Evolutionary conservation across 2,113 vertebrate species (phyloP), one percentile per base, ranked within the genome.

Genomic region (Lasiurus borealis): DNA sequence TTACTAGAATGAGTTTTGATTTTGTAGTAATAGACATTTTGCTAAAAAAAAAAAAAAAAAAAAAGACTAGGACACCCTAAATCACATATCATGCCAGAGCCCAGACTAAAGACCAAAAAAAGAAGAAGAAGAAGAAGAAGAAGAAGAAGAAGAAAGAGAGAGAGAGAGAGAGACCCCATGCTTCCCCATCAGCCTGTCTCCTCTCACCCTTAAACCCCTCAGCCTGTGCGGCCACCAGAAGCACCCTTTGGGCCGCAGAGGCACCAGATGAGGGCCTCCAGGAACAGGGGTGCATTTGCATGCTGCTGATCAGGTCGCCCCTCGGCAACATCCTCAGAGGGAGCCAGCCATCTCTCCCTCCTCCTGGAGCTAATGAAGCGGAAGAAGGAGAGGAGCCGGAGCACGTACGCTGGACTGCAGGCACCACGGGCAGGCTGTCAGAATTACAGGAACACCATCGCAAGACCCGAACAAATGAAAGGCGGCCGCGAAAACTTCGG

Each of bases 291-390:
- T 81, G 83, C 92, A 97, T 97, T 93, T 97, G 94, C 96, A 96
- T 96, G 96, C 96, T 96, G 93, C 96, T 96, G 95, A 97, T 94
- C 96, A 81, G 93, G 92, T 95, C 83, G 88, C 94, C 95, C 95
- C 73, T 75, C 57, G 72, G 96, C 96, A 96, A 93, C 84, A 64
- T 95, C 96, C 96, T 97, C 83, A 82, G 96, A 96, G 96, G 88
- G 94, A 97, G 94, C 88, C 46, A 0, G 95, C 85, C 90, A 91
- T 96, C 94, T 95, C 59, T 96, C 90, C 88, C 95, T 97, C 86
- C 31, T 57, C 52, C 68, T 94, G 94, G 92, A 96, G 85, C 91
- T 97, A 94, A 96, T 89, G 94, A 96, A 96, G 93, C 73, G 93
- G 85, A 97, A 96, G 92, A 92, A 94, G 68, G 50, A 83, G 88